Evolutionary conservation across 2,113 vertebrate species (phyloP).

Genomic region (Ammodytes marinus): DNA sequence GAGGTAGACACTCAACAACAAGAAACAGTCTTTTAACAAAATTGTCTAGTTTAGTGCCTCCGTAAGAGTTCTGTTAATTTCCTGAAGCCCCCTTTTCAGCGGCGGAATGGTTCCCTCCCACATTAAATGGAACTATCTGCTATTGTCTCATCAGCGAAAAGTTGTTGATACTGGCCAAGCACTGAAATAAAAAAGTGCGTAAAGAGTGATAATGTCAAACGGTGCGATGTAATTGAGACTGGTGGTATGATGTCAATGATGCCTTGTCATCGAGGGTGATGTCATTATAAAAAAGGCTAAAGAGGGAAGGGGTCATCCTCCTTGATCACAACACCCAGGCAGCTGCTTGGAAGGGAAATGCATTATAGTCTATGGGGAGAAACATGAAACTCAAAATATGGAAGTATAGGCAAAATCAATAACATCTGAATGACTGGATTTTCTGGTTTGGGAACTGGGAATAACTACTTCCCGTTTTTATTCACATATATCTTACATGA

Average conservation of each 20-base stretch:
- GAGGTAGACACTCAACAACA: accelerated
- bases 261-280: background rate
- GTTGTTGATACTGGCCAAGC: conserved; percentile 86
- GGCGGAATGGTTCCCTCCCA: conserved; percentile 79
- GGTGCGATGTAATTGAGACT: background rate
- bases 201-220: background rate
- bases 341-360: background rate
- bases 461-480: background rate
- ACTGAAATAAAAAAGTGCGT: conserved; percentile 44
- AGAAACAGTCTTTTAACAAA: accelerated
- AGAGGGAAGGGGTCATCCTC: conserved; percentile 2
- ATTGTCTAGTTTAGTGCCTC: accelerated
- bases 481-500: background rate
- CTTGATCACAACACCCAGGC: conserved; percentile 23
- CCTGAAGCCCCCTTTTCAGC: conserved; percentile 53
- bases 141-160: conserved; percentile 93
- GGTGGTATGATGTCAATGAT: background rate
- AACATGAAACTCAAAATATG: background rate
- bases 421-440: background rate
- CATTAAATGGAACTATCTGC: conserved; percentile 89
- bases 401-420: background rate
- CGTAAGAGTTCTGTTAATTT: background rate
- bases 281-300: conserved; percentile 25
- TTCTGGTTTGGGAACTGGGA: background rate
- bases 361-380: background rate